phyloP scores from a whole-genome alignment of 2,113 vertebrate genomes.

The Microtus pennsylvanicus region DNA sequence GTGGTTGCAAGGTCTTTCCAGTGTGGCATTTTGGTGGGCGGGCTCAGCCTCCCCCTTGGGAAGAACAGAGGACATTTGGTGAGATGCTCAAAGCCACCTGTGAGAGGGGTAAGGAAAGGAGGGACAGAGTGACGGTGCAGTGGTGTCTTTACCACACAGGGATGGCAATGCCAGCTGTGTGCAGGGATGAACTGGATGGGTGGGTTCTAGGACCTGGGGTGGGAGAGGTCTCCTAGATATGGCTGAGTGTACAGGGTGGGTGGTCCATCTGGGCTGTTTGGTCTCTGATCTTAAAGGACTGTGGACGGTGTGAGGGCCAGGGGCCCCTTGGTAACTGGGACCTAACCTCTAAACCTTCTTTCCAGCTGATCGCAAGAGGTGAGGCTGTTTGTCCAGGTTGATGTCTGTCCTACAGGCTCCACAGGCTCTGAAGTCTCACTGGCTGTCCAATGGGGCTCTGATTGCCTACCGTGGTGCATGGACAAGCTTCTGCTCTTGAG shows the following conservation, averaged over 20 bases:
- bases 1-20: not conserved
- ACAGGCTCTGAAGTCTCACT: not conserved
- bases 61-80: not conserved
- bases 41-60: too few relatives aligned
- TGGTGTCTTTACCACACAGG: not conserved
- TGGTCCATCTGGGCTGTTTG: too few relatives aligned
- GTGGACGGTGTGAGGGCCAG: too few relatives aligned
- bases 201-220: not conserved
- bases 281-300: not conserved
- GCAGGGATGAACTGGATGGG: not conserved
- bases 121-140: not conserved
- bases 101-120: not conserved
- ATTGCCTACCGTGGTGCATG: accelerated
- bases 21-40: accelerated
- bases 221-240: not conserved
- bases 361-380: not conserved
- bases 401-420: not conserved
- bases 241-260: not conserved
- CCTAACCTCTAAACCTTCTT: not conserved
- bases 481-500: not conserved
- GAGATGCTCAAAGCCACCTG: accelerated
- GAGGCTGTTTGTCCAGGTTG: not conserved
- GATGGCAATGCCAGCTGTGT: not conserved
- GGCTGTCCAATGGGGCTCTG: accelerated
- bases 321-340: not conserved